Conservation (phyloP, 2,888 invertebrate species). For the Luperina nickerlii region DNA sequence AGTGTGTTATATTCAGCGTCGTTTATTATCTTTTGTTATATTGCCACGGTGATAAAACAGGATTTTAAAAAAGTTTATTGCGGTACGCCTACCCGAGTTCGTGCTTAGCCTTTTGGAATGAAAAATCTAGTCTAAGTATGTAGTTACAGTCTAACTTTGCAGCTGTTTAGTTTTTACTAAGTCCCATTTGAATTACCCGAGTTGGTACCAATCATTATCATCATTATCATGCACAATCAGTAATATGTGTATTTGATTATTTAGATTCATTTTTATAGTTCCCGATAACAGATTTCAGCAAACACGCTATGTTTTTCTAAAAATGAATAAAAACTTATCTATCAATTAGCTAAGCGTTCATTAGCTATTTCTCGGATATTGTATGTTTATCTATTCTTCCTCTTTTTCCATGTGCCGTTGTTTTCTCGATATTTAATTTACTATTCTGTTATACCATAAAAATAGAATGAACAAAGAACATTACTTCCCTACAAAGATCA, state of each 20-base stretch:
- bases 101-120: slow-evolving; percentile 16
- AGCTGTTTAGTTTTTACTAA: background rate
- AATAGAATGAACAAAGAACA: slow-evolving; percentile 2
- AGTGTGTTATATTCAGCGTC: slow-evolving; percentile 31
- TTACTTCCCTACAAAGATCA: background rate
- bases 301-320: slow-evolving; percentile 1
- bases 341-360: slow-evolving; percentile 19
- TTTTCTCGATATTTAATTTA: slow-evolving; percentile 26
- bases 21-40: slow-evolving; percentile 53
- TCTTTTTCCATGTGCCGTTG: slow-evolving; percentile 23
- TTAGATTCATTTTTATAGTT: background rate
- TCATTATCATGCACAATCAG: background rate
- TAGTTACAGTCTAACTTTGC: too few species aligned
- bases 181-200: background rate
- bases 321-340: background rate
- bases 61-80: slow-evolving; percentile 36
- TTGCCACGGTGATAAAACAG: slow-evolving; percentile 36
- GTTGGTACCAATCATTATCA: background rate
- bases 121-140: slow-evolving; percentile 5
- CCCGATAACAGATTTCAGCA: background rate
- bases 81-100: slow-evolving; percentile 4
- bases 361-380: slow-evolving; percentile 36
- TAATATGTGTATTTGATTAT: background rate
- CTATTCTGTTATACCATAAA: background rate
- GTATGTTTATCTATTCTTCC: slow-evolving; percentile 22